Evolutionary conservation across 2,888 invertebrate genomes (phyloP), one percentile per base, ranked within the genome.

Genomic region (Melanargia galathea): DNA sequence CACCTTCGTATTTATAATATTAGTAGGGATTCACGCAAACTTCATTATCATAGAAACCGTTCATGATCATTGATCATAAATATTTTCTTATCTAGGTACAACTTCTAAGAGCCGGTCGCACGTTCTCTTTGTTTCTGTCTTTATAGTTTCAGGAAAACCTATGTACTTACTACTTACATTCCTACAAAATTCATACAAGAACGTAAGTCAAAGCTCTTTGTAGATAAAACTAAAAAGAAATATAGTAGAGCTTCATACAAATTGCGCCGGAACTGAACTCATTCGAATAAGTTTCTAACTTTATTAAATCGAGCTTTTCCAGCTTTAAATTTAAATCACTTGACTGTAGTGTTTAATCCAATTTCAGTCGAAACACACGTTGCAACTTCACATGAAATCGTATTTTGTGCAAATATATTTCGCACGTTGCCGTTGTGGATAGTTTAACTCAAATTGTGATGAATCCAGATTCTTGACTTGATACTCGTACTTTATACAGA

Each of bases 311-410:
- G 26, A 55, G 43, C 55, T 55, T 55, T 55, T 26, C 26, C 24
- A 40, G 43, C 38, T 55, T 55, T 55, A 43, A 43, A 55, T 55
- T 43, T 55, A 55, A 43, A 43, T 55, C 55, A 55, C 55, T 40
- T 55, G 55, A 55, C 40, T 55, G 55, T 26, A 55, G 43, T 43
- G 40, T 26, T 55, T 55, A 55, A 55, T 43, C 40, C 55, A 43
- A 55, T 43, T 55, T 43, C 55, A 40, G 20, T 33, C 52, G 52
- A 33, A 52, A 52, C 35, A 52, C 20, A 35, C 20, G 51, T 51
- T 52, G 33, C 52, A 52, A 52, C 33, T 51, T 13, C 13, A 33
- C 35, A 13, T 35, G 33, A 52, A 52, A 52, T 52, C 35, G 52
- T 52, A 22, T 52, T 35, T 13, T 18, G 52, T 20, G 52, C 35